Percentiles rank a stretch among this genome's conserved stretches.
These are phyloP conservation scores for Tetragnatha versicolor DNA, from an alignment of 1,140 invertebrate species.

Conservation along the genomic window DNA sequence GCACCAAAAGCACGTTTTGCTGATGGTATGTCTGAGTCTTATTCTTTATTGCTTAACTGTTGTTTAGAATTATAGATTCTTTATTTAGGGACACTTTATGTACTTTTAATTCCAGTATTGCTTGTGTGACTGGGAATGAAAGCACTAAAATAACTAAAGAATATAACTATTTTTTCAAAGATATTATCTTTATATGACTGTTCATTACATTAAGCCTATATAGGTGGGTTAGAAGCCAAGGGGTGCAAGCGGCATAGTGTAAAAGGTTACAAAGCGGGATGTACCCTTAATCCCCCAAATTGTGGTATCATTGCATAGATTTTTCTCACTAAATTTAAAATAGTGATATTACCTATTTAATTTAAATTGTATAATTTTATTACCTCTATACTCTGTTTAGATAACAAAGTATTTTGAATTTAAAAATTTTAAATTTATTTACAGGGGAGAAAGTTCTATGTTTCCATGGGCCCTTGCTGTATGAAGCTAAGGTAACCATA, in stretches of 20 bases:
- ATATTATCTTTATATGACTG: not conserved
- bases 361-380: not conserved
- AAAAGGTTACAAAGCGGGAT: not conserved
- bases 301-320: not conserved
- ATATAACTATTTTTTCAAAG: not conserved
- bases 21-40: not conserved
- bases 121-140: not conserved
- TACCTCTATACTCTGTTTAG: not conserved
- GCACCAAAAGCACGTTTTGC: slow-evolving; percentile 7
- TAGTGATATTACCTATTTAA: not conserved
- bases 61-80: not conserved
- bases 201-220: not conserved
- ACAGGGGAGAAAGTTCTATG: slow-evolving; percentile 86
- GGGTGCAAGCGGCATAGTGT: not conserved
- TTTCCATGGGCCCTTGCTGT: slow-evolving; percentile 92
- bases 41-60: not conserved
- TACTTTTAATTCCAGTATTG: not conserved
- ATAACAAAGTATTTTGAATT: not conserved
- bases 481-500: slow-evolving; percentile 80
- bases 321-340: not conserved
- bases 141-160: not conserved
- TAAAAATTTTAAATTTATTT: not conserved
- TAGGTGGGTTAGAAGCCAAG: no score
- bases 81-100: not conserved
- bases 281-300: not conserved